phyloP scores from a whole-genome alignment of 2,797 vertebrate species.

The Sitta carolinensis region DNA sequence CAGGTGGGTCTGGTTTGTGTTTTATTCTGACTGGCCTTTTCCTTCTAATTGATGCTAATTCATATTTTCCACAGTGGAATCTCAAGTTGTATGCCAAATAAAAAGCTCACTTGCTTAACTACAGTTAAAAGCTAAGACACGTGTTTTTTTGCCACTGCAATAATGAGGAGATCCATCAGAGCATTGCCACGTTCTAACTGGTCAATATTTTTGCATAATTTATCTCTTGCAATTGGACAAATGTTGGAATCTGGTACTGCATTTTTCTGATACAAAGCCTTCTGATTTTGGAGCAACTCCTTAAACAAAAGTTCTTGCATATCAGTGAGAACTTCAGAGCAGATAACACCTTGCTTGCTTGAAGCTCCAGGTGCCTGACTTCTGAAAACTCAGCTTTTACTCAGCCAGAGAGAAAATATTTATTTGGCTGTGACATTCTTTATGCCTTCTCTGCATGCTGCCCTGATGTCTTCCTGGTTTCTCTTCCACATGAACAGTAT shows the following conservation, averaged over 20 bases:
- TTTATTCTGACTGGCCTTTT: background rate
- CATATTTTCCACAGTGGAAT: background rate
- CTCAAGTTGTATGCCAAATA: background rate
- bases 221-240: background rate
- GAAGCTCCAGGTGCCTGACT: background rate
- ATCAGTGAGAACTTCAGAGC: background rate
- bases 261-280: background rate
- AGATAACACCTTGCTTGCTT: background rate
- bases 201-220: background rate
- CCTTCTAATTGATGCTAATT: background rate
- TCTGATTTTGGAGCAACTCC: background rate
- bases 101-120: background rate
- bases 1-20: background rate
- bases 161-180: background rate
- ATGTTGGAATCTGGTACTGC: background rate
- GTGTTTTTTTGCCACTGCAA: background rate
- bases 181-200: fast-evolving
- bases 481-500: background rate
- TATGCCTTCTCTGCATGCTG: background rate
- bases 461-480: background rate
- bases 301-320: background rate
- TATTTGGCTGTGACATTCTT: background rate
- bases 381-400: background rate
- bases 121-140: background rate
- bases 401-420: background rate